Percentiles rank a stretch among this genome's conserved stretches.
Conservation (phyloP, 2,113 vertebrate species). For the Scortum barcoo region DNA sequence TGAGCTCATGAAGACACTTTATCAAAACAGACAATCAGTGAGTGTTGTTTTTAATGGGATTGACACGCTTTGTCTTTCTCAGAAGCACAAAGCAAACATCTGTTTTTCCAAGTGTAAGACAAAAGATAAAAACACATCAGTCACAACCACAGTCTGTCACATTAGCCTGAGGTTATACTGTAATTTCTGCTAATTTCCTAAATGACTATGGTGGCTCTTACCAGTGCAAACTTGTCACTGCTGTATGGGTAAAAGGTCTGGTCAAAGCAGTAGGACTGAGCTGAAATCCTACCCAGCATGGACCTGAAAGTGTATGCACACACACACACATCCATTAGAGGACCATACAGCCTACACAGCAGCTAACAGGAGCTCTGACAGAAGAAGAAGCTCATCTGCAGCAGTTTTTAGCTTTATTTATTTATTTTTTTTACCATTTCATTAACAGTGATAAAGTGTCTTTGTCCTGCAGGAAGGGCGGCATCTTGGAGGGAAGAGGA, state of each 20-base stretch:
- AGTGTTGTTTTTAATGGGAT: not conserved
- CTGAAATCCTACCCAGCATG: slow-evolving; percentile 83
- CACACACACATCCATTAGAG: slow-evolving; percentile 6
- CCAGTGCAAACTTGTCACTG: slow-evolving; percentile 76
- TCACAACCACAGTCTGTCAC: not conserved
- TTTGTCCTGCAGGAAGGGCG: slow-evolving; percentile 71
- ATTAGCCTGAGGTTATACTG: not conserved
- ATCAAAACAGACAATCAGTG: not conserved
- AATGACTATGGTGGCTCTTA: slow-evolving; percentile 56
- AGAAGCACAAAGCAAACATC: not conserved
- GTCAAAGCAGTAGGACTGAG: slow-evolving; percentile 83
- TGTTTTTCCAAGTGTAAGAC: not conserved
- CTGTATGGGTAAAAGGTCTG: slow-evolving; percentile 78
- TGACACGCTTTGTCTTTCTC: not conserved
- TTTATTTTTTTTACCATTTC: slow-evolving; percentile 83
- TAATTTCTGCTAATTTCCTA: not conserved
- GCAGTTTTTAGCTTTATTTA: not conserved
- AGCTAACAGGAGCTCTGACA: not conserved
- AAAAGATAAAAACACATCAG: not conserved
- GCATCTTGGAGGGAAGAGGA: slow-evolving; percentile 59
- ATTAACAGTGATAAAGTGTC: slow-evolving; percentile 58
- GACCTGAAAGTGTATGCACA: slow-evolving; percentile 79
- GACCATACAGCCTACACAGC: not conserved
- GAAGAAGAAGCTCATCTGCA: not conserved
- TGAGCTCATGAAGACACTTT: not conserved